Base-by-base conservation (phyloP, 1,140 invertebrate species). In the Diprion similis region DNA sequence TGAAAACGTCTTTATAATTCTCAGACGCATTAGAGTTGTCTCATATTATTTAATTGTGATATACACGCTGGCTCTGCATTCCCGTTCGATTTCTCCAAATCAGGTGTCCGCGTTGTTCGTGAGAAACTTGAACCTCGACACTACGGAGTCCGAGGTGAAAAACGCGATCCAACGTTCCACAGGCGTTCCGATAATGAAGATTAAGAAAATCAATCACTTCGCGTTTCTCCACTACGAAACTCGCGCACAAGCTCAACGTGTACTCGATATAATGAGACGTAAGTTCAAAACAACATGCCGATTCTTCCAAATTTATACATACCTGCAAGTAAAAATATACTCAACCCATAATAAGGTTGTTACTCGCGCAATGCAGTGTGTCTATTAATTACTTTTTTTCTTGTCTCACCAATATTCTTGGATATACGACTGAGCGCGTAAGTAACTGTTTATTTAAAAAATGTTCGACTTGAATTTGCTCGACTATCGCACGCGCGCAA, bases 201-300 rank as follows among this genome's bases (percentile, higher is more conserved):
- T 88, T 4, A 88, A 88, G 70, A 88, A 88, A 78, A 85, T 88
- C 9, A 87, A 87, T 81, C 87, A 88, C 67, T 88, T 88, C 77
- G 86, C 86, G 3, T 88, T 88, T 73, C 73, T 88, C 66, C 87
- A 88, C 75, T 88, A 87, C 48, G 85, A 86, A 66, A 84, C 72
- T 59, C 81, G 87, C 17, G 72, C 82, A 73, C 71, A 78, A 46
- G 87, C 87, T 10, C 78, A 86, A 59, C 76, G 64, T 68, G 86
- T 83, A 51, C 76, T 88, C 70, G 15, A 83, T 8, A 83, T 82
- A 18, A 81, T 87, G 78, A 82, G 74, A 46, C 72, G 87, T 88
- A 76, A 80, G 81, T 80, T 69, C 2, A 37, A 37, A 1, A 6
- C 24, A 37, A 37, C 24, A 37, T 37, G 24, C 24, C 24, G 6